A percentile compares a stretch with the other conserved stretches of the same genome.
Evolutionary conservation across 2,888 invertebrate species (phyloP).

Genomic region (Neoscelio sp.): DNA sequence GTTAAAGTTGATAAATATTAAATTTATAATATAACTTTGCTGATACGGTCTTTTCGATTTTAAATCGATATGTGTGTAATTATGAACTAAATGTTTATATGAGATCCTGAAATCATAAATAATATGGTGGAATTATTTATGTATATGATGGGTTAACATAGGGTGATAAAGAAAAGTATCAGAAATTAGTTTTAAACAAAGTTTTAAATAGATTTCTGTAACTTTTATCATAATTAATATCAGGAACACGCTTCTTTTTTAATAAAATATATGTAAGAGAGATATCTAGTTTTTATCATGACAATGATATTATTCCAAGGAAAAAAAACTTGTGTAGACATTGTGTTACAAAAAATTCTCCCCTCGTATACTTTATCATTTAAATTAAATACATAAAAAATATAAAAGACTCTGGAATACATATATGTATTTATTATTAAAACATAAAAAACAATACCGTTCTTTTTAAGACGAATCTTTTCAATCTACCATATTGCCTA

Average conservation of each 20-base stretch:
- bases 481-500: slow-evolving; percentile 8
- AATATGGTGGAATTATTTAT: too few species aligned
- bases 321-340: slow-evolving; percentile 17
- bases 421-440: slow-evolving; percentile 5
- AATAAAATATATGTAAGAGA: slow-evolving; percentile 14
- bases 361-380: slow-evolving; percentile 27
- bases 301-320: slow-evolving; percentile 22
- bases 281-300: slow-evolving; percentile 28
- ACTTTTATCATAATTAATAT: slow-evolving; percentile 35
- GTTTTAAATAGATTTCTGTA: slow-evolving; percentile 40
- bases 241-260: slow-evolving; percentile 13
- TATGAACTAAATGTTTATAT: too few species aligned
- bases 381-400: slow-evolving; percentile 39
- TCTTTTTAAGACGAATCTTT: slow-evolving; percentile 5
- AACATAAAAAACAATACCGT: slow-evolving; percentile 10
- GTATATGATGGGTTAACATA: too few species aligned
- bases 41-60: too few species aligned
- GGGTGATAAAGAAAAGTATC: too few species aligned
- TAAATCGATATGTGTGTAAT: too few species aligned
- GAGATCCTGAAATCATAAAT: too few species aligned
- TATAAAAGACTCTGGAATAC: slow-evolving; percentile 13
- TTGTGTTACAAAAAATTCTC: slow-evolving; percentile 14
- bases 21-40: too few species aligned
- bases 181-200: too few species aligned
- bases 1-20: too few species aligned